Conservation (phyloP, 2,888 invertebrate genomes). For the Sesia apiformis region DNA sequence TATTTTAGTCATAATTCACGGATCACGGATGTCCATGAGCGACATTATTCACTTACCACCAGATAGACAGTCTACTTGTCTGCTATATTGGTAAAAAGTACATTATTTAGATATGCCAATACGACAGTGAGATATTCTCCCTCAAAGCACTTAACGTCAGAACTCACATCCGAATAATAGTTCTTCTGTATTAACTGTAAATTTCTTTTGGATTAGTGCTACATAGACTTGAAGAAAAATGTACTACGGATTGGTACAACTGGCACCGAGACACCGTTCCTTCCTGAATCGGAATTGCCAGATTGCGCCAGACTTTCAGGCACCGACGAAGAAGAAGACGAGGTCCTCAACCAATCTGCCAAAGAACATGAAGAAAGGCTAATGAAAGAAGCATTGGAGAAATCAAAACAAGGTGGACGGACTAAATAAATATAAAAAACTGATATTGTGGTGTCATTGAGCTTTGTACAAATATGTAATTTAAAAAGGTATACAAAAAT, state of each 20-base stretch:
- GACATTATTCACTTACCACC: too few species aligned
- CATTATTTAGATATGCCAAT: too few species aligned
- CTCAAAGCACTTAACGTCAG: too few species aligned
- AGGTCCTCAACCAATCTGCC: slow-evolving; percentile 57
- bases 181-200: background rate
- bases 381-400: slow-evolving; percentile 81
- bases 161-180: too few species aligned
- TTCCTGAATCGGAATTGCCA: slow-evolving; percentile 79
- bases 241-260: slow-evolving; percentile 95
- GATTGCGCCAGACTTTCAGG: slow-evolving; percentile 88
- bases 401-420: slow-evolving; percentile 76
- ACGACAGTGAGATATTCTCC: too few species aligned
- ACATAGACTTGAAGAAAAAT: slow-evolving; percentile 92
- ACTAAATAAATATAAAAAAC: slow-evolving; percentile 40
- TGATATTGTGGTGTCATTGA: background rate
- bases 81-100: too few species aligned
- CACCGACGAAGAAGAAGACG: slow-evolving; percentile 80
- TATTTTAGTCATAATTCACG: too few species aligned
- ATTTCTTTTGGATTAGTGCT: slow-evolving; percentile 75
- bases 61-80: too few species aligned
- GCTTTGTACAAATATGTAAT: background rate
- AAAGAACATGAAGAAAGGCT: slow-evolving; percentile 80
- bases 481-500: slow-evolving; percentile 16
- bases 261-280: slow-evolving; percentile 91
- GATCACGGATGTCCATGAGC: too few species aligned